Evolutionary conservation across 1,140 invertebrate genomes (phyloP).

Genomic region (Stratiolaelaps scimitus): DNA sequence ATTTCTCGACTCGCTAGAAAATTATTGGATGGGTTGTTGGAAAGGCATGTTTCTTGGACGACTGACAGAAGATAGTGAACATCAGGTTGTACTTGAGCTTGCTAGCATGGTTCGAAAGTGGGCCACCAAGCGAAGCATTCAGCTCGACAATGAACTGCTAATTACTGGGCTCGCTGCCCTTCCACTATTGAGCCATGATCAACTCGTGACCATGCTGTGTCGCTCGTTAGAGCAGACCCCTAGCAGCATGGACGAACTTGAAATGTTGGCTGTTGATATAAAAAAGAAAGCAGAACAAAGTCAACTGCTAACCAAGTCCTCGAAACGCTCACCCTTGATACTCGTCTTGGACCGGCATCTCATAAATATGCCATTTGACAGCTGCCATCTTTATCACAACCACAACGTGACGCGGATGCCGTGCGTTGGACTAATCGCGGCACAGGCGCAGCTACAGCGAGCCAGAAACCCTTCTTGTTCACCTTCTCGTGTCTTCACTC

Average conservation of each 20-base stretch:
- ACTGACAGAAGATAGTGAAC: background rate
- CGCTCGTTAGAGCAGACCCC: too few species aligned
- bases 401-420: constrained; percentile 16
- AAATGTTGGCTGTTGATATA: too few species aligned
- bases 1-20: constrained; percentile 43
- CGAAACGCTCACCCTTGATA: constrained; percentile 37
- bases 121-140: too few species aligned
- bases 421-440: background rate
- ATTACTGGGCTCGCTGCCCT: too few species aligned
- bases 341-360: constrained; percentile 38
- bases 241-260: too few species aligned
- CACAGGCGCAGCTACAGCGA: constrained; percentile 30
- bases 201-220: too few species aligned
- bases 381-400: background rate
- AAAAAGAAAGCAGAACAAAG: too few species aligned
- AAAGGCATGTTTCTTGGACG: constrained; percentile 49
- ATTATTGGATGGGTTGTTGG: constrained; percentile 52
- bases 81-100: too few species aligned
- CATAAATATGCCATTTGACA: constrained; percentile 17
- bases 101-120: too few species aligned
- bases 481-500: constrained; percentile 41
- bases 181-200: too few species aligned
- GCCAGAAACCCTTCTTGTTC: constrained; percentile 43
- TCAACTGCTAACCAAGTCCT: too few species aligned
- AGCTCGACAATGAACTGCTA: too few species aligned